Evolutionary conservation across 2,888 invertebrate species (phyloP), one percentile per base, ranked within the genome.

Genomic region (Galerucella pusilla): DNA sequence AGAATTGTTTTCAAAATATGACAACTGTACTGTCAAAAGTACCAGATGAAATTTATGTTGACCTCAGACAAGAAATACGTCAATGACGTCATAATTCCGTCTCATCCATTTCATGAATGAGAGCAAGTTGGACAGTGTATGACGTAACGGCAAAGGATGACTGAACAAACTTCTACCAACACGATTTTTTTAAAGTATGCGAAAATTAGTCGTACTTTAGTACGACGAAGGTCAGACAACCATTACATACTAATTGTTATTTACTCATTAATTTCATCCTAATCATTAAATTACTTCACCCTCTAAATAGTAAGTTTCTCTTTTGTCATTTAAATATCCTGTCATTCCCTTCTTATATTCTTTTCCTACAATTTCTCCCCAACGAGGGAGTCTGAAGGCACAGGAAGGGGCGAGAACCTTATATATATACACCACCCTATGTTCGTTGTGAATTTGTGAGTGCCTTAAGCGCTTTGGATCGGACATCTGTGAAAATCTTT

Each of bases 211-310:
- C 60, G 46, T 60, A 69, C 69, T 69, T 69, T 69, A 60, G 69
- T 45, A 69, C 69, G 59, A 60, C 60, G 68, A 69, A 69, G 69
- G 69, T 60, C 69, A 57, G 69, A 60, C 69, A 20, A 60, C 16
- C 46, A 69, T 69, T 69, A 69, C n/a, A n/a, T n/a, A 46, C 2
- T 11, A 46, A 46, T 11, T 28, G 12, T 14, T 5, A 2, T 9
- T 46, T 49, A n/a, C 5, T 16, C n/a, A 54, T 54, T 54, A 7
- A 16, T 9, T 5, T 16, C 3, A 54, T 54, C n/a, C n/a, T n/a
- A 20, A 57, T 16, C 16, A 16, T 2, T 12, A 61, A 4, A 11
- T 2, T 11, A 11, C 14, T 5, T 60, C 60, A 28, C 28, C 60
- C 60, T 25, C 35, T 14, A 12, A 46, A 4, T 28, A 28, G n/a